Evolutionary conservation across 2,113 vertebrate species (phyloP), one percentile per base, ranked within the genome.

Genomic region (Phalacrocorax carbo): DNA sequence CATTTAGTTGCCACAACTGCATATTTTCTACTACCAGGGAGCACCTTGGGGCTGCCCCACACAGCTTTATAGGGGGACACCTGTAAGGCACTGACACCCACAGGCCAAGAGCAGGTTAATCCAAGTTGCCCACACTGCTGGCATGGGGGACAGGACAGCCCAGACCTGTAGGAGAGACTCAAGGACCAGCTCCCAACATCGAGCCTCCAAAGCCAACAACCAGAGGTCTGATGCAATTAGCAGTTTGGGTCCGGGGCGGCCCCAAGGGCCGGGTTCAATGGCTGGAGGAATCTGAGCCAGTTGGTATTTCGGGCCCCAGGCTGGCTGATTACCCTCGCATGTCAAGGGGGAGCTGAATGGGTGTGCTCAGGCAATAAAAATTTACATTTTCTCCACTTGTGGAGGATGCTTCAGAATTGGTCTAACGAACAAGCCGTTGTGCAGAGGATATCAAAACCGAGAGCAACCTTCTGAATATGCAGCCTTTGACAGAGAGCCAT

Each of bases 51-150:
- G 27, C 32, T 48, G 68, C 49, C 29, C 13, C n/a, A 30, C 69
- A 57, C 32, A 38, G 23, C 66, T 85, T 51, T 51, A 11, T 0
- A 32, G n/a, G 23, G 25, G 6, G 40, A 18, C 22, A 55, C 7
- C 4, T 15, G 20, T 15, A 34, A 54, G 10, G 16, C 34, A 17
- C n/a, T 11, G 34, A 60, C 18, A 87, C 3, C 9, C 25, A 11
- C 20, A 32, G 46, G n/a, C 30, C 58, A 73, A 52, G 6, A 46
- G 36, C 75, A 51, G 51, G 38, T 38, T 81, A 57, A 29, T 32
- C 44, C 42, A 49, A 64, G 23, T 20, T 0, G 0, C 25, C 14
- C 1, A 0, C 0, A 1, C 30, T 76, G 46, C 52, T 68, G 16
- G 30, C 36, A 26, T 0, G 0, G 48, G 27, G 16, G 10, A 84